Conservation (phyloP, 2,888 invertebrate genomes). For the Melolontha melolontha region DNA sequence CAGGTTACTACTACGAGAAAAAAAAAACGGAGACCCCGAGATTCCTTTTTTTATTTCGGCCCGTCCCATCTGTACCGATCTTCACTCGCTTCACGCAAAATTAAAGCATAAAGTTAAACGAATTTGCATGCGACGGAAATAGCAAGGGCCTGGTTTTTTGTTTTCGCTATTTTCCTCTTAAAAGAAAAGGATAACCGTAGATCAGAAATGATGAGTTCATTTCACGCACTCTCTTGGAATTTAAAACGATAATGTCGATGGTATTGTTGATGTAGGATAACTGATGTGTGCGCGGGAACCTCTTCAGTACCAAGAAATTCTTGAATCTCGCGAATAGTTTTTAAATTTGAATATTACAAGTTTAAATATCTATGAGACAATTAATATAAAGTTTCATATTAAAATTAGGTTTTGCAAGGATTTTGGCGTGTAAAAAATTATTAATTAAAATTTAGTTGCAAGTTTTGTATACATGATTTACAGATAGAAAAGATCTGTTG, state of each 20-base stretch:
- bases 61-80: neutral
- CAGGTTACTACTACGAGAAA: too few relatives aligned
- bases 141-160: neutral
- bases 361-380: slow-evolving; percentile 31
- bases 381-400: slow-evolving; percentile 4
- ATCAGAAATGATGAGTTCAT: slow-evolving; percentile 37
- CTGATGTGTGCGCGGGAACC: slow-evolving; percentile 2
- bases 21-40: neutral
- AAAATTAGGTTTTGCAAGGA: slow-evolving; percentile 4
- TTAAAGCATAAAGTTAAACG: slow-evolving; percentile 37
- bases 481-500: too few relatives aligned
- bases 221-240: slow-evolving; percentile 3
- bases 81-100: slow-evolving; percentile 25
- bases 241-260: slow-evolving; percentile 2
- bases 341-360: slow-evolving; percentile 15
- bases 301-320: slow-evolving; percentile 5
- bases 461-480: neutral
- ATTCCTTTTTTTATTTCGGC: slow-evolving; percentile 1
- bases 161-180: neutral
- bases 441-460: neutral
- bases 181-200: slow-evolving; percentile 19
- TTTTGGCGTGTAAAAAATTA: neutral
- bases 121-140: slow-evolving; percentile 22
- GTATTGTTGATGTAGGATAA: neutral
- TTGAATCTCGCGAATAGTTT: neutral